phyloP scores from a whole-genome alignment of 2,888 invertebrate species.

The Lasioglossum pauxillum region DNA sequence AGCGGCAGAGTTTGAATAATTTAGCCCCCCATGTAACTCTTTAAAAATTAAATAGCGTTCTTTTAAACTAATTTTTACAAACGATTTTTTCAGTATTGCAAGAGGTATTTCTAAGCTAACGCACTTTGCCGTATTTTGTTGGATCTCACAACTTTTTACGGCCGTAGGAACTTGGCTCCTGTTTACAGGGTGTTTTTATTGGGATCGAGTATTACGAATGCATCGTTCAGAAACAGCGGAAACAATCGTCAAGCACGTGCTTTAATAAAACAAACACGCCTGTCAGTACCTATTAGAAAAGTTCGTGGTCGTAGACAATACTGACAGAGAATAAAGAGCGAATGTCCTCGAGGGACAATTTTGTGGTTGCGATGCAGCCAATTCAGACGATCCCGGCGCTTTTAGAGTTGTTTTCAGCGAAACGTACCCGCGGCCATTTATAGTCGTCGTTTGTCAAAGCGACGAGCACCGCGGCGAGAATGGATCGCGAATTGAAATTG shows the following conservation, averaged over 20 bases:
- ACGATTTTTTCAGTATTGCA: no score
- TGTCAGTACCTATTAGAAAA: not conserved
- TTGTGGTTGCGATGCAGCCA: not conserved
- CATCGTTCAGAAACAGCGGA: not conserved
- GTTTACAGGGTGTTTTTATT: no score
- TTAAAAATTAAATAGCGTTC: no score
- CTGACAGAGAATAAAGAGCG: not conserved
- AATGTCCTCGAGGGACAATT: not conserved
- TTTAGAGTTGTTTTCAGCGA: not conserved
- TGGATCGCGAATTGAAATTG: conserved; percentile 23
- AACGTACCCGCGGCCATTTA: not conserved
- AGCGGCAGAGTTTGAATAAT: no score
- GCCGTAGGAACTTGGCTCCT: no score
- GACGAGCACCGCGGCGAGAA: not conserved
- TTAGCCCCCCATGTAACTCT: no score
- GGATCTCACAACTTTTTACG: no score
- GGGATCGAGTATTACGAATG: not conserved
- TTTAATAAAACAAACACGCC: not conserved
- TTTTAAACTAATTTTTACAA: no score
- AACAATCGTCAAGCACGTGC: no score
- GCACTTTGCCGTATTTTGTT: no score
- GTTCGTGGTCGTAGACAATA: not conserved
- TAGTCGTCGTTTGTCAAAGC: not conserved
- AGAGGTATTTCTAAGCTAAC: no score
- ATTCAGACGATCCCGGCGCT: not conserved